Base-by-base conservation (phyloP, 2,888 invertebrate species). In the Megamerina dolium region DNA sequence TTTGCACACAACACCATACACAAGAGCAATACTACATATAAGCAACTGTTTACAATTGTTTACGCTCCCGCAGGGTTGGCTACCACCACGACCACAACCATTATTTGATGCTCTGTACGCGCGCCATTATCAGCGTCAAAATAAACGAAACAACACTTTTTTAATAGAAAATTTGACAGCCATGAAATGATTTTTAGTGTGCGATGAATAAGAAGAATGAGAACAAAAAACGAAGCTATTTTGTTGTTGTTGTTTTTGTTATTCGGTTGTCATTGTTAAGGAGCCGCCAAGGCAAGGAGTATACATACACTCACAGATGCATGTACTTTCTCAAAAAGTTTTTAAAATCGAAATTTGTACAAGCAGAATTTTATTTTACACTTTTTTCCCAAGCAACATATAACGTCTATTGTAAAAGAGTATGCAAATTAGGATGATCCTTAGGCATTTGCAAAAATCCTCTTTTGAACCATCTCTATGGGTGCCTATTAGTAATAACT, bases 121-220 rank as follows among this genome's bases (percentile, higher is more conserved):
- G 6, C 23, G 23, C 23, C 21, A 29, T 6, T 16, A 23, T 44
- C 26, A 41, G 18, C 20, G 9, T 19, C 30, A 47, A 48, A 45
- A 45, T 43, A 49, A 53, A 50, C 46, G 44, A 48, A 51, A 52
- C 48, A 53, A 55, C 51, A 50, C 41, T 51, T 55, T 36, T 53
- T 53, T 52, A 55, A 57, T 55, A 57, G 54, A 55, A 55, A 55
- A 53, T 55, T 57, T 57, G 55, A 55, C 55, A 55, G 54, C 55
- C 56, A 55, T 57, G 56, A 57, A 57, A 57, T 57, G 55, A 57
- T 57, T 55, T 43, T 34, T 23, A 10, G 16, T 38, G 23, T 18
- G 20, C 20, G 19, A 13, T 12, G 19, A n/a, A 4, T 12, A 34
- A 34, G 31, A 14, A 16, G 17, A 23, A 31, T 9, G 31, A 23